Evolutionary conservation across 2,797 vertebrate species (phyloP).

Genomic region (Gobio occitaniae): DNA sequence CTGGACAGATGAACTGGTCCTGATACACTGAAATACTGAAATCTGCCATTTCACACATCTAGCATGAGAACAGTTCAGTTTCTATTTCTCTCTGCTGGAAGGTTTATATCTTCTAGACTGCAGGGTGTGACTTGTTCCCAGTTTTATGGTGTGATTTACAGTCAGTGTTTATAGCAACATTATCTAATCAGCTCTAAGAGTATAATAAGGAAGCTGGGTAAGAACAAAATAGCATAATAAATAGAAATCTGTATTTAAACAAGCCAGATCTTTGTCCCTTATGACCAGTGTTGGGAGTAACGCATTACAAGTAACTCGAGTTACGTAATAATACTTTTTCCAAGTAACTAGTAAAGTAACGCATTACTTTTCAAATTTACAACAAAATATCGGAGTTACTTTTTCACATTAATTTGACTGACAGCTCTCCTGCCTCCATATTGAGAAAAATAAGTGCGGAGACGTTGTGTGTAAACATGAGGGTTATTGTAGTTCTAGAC

Average conservation of each 20-base stretch:
- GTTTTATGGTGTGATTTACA: not conserved
- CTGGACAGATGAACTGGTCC: not conserved
- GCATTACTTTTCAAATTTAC: too few relatives aligned
- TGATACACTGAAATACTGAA: not conserved
- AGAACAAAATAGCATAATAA: not conserved
- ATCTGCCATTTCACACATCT: not conserved
- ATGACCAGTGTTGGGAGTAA: too few relatives aligned
- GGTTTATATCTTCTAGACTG: not conserved
- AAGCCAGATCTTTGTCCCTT: not conserved
- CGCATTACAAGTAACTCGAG: too few relatives aligned
- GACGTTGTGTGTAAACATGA: too few relatives aligned
- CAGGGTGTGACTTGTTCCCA: not conserved
- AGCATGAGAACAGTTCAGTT: not conserved
- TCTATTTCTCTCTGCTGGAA: not conserved
- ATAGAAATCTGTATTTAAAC: not conserved
- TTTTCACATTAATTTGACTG: too few relatives aligned
- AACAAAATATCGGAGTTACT: too few relatives aligned
- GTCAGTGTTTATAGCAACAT: not conserved
- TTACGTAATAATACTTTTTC: too few relatives aligned
- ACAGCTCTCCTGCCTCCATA: too few relatives aligned
- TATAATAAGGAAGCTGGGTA: not conserved
- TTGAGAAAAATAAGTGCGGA: too few relatives aligned
- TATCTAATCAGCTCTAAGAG: not conserved
- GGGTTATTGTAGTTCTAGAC: too few relatives aligned
- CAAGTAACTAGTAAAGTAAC: too few relatives aligned